Evolutionary conservation across 2,888 invertebrate species (phyloP), one percentile per base, ranked within the genome.

Genomic region (Crematogaster levior): DNA sequence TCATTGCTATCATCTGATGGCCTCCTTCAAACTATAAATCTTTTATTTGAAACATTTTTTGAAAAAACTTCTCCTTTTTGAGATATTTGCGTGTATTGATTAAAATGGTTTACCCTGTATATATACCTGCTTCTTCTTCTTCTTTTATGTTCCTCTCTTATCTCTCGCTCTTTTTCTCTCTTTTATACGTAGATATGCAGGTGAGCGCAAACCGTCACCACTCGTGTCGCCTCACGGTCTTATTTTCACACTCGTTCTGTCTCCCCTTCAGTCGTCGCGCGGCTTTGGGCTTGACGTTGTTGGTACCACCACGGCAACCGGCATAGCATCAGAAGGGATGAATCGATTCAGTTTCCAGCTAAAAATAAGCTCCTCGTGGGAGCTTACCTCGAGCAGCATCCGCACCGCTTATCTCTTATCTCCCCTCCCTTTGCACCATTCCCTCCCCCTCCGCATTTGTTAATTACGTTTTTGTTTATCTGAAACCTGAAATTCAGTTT

Each of bases 291-390:
- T 70, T 66, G 81, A 84, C 68, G 43, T 70, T 63, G 65, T 30
- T 60, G 60, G 66, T 48, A 34, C 46, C 77, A 60, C 65, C 75
- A 83, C 65, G 63, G 74, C 83, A 83, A 73, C 84, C 77, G 80
- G 77, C 86, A 83, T 87, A 85, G 84, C 77, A 84, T 84, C 88
- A 84, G 90, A 89, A 88, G 88, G 88, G 90, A 91, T 85, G 88
- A 91, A 92, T 92, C 92, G 92, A 92, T 92, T 91, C 83, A 85
- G 86, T 89, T 90, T 90, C 84, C 79, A 80, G 86, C 90, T 90
- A 91, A 91, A 92, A 91, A 92, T 92, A 91, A 86, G 85, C 85
- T 85, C 65, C 85, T 89, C 90, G 63, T 85, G 81, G 88, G 86
- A 89, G 85, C 85, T 83, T 86, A 82, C 81, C 83, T 80, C 80